These are phyloP conservation scores for Rhogogaster chlorosoma DNA, from an alignment of 2,888 invertebrate genomes.

Conservation along the genomic window DNA sequence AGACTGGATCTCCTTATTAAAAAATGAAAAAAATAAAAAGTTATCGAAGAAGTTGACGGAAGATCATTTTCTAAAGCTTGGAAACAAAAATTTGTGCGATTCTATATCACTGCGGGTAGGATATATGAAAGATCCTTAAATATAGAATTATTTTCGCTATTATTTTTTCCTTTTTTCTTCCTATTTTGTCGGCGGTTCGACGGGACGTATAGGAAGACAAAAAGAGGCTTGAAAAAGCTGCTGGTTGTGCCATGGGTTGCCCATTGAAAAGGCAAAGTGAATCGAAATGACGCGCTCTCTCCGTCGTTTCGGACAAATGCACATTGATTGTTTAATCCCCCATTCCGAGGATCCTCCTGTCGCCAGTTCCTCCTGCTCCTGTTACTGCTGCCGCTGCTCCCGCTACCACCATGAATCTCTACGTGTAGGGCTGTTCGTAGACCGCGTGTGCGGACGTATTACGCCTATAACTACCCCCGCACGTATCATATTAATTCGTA, in stretches of 20 bases:
- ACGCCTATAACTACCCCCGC: not conserved
- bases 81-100: too few relatives aligned
- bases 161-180: not conserved
- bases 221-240: not conserved
- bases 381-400: not conserved
- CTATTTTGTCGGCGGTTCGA: not conserved
- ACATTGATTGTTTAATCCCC: conserved; percentile 46
- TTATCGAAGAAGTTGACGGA: too few relatives aligned
- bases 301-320: conserved; percentile 37
- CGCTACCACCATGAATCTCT: not conserved
- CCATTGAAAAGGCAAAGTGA: conserved; percentile 34
- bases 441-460: not conserved
- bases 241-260: not conserved
- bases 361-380: not conserved
- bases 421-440: not conserved
- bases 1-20: too few relatives aligned
- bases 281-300: conserved; percentile 40
- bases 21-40: too few relatives aligned
- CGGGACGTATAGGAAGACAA: not conserved
- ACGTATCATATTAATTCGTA: not conserved
- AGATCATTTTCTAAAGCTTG: too few relatives aligned
- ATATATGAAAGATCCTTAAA: not conserved
- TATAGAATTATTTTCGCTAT: not conserved
- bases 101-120: not conserved
- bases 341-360: not conserved